These are phyloP conservation scores for Metacarcinus magister DNA, from an alignment of 2,888 invertebrate species.

Conservation along the genomic window DNA sequence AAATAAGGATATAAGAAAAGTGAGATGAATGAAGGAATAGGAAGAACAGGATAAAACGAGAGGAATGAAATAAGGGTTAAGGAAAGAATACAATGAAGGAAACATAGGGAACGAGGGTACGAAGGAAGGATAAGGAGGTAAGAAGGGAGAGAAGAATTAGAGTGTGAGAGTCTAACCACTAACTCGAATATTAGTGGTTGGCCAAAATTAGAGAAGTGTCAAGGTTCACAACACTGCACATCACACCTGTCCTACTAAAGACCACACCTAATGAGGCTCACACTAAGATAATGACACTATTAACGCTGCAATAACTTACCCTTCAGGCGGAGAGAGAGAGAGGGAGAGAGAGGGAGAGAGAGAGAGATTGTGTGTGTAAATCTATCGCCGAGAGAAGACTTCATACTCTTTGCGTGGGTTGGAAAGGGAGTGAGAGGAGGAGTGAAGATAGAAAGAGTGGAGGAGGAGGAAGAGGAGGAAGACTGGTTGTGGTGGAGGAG, in stretches of 20 bases:
- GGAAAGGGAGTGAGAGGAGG: not conserved
- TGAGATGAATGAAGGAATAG: not conserved
- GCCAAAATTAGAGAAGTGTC: slow-evolving; percentile 21
- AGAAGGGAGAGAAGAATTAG: not conserved
- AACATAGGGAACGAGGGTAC: not conserved
- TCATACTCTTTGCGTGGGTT: not conserved
- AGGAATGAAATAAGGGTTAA: not conserved
- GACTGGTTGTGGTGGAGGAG: not conserved
- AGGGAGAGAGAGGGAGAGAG: not conserved
- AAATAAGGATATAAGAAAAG: not conserved
- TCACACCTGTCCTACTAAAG: not conserved
- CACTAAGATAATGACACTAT: slow-evolving; percentile 30
- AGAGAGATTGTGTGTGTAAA: slow-evolving; percentile 21
- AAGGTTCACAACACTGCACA: not conserved
- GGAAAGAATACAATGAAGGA: not conserved
- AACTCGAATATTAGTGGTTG: not conserved
- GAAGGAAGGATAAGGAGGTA: not conserved
- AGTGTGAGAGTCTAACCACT: not conserved
- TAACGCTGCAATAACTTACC: slow-evolving; percentile 3
- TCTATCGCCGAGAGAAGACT: not conserved
- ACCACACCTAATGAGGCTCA: not conserved
- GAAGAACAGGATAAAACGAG: not conserved
- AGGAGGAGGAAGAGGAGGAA: not conserved
- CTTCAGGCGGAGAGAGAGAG: not conserved
- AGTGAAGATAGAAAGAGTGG: no score